Evolutionary conservation across 2,888 invertebrate genomes (phyloP).

Genomic region (Empis livida): DNA sequence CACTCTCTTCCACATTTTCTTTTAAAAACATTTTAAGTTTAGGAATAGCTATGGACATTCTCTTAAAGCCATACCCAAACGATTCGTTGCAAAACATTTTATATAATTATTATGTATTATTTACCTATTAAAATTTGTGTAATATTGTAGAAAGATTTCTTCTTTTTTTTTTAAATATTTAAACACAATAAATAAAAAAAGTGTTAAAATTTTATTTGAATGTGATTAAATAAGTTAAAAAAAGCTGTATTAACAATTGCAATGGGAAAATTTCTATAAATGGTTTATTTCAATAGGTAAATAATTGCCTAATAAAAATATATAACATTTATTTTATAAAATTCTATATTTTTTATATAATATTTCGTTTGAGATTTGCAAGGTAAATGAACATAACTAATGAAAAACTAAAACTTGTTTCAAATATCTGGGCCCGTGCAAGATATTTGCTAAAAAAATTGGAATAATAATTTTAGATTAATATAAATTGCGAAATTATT

Average conservation of each 20-base stretch:
- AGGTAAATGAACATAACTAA: constrained; percentile 37
- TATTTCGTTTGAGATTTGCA: constrained; percentile 32
- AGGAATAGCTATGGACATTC: constrained; percentile 37
- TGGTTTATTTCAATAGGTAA: constrained; percentile 17
- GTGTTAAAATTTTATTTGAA: no score
- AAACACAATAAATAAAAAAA: constrained; percentile 1
- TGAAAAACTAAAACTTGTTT: constrained; percentile 7
- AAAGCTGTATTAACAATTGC: neutral
- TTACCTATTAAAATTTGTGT: constrained; percentile 15
- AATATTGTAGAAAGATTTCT: constrained; percentile 1
- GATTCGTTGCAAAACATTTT: constrained; percentile 15
- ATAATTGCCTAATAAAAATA: constrained; percentile 18
- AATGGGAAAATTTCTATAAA: neutral
- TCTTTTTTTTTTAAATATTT: constrained; percentile 1
- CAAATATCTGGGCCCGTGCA: constrained; percentile 14
- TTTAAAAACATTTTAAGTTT: constrained; percentile 27
- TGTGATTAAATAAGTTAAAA: neutral
- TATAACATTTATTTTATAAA: neutral
- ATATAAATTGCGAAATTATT: no score
- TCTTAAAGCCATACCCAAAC: constrained; percentile 32
- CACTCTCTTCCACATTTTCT: neutral
- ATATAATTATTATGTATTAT: constrained; percentile 18
- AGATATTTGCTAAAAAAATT: constrained; percentile 17
- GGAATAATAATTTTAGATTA: constrained; percentile 9
- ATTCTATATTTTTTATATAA: constrained; percentile 11